Conservation (phyloP, 2,888 invertebrate species). For the Ephialtes manifestator region DNA sequence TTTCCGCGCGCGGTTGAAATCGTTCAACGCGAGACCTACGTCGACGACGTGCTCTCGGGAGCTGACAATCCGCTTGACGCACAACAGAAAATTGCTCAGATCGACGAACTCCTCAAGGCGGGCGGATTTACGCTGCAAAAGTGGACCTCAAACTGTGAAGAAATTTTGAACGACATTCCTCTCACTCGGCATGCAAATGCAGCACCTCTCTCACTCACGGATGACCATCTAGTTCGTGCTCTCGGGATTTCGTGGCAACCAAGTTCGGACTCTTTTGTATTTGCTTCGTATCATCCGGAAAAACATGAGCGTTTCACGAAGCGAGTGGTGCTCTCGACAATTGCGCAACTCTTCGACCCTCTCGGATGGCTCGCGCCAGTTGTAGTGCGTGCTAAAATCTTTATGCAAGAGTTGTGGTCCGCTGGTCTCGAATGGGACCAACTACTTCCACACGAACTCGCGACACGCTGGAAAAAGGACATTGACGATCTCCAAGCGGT, state of each 20-base stretch:
- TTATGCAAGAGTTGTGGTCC: too few relatives aligned
- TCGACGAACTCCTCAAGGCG: too few relatives aligned
- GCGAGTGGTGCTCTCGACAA: background rate
- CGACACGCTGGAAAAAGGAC: background rate
- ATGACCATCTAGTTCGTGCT: too few relatives aligned
- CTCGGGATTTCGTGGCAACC: too few relatives aligned
- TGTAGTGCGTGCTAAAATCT: slow-evolving; percentile 17
- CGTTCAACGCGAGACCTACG: background rate
- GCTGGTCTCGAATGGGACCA: slow-evolving; percentile 21
- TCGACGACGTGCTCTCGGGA: too few relatives aligned
- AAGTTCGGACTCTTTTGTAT: too few relatives aligned
- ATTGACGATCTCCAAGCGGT: background rate
- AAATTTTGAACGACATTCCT: too few relatives aligned
- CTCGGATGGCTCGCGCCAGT: slow-evolving; percentile 19
- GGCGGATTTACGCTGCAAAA: too few relatives aligned
- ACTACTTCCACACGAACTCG: background rate
- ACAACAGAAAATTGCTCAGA: too few relatives aligned
- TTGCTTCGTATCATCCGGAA: too few relatives aligned
- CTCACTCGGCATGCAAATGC: too few relatives aligned
- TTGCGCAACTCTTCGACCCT: slow-evolving; percentile 22
- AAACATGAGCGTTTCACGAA: background rate
- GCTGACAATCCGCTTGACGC: too few relatives aligned
- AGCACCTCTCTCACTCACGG: background rate
- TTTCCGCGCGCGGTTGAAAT: slow-evolving; percentile 23
- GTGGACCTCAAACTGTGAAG: slow-evolving; percentile 32